A percentile compares a stretch with the other conserved stretches of the same genome.
phyloP scores from a whole-genome alignment of 2,797 vertebrate species.

The Schizopygopsis malacanthus region DNA sequence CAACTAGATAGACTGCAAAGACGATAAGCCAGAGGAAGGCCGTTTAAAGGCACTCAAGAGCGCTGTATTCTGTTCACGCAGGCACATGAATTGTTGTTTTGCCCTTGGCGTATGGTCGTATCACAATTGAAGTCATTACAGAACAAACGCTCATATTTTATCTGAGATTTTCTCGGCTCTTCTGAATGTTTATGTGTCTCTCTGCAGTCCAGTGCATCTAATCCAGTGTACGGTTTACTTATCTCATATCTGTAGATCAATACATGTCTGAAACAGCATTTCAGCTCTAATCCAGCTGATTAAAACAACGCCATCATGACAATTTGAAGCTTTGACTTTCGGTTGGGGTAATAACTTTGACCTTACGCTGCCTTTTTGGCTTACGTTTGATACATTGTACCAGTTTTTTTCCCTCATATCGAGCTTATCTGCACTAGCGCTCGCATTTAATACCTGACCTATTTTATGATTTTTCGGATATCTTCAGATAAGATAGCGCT shows the following conservation, averaged over 20 bases:
- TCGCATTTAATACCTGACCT: conserved; percentile 32
- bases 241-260: conserved; percentile 30
- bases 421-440: background rate
- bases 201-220: conserved; percentile 29
- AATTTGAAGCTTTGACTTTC: conserved; percentile 23
- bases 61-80: conserved; percentile 25
- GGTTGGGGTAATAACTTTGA: background rate
- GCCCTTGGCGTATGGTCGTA: conserved; percentile 27
- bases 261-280: conserved; percentile 19
- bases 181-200: conserved; percentile 7
- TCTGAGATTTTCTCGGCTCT: background rate
- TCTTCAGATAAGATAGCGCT: conserved; percentile 40
- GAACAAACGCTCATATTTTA: conserved; percentile 28
- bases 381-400: background rate
- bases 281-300: conserved; percentile 10
- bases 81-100: conserved; percentile 24
- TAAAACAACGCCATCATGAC: conserved; percentile 11
- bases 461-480: conserved; percentile 31
- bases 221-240: conserved; percentile 25
- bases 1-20: background rate
- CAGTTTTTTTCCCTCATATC: background rate
- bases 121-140: conserved; percentile 28
- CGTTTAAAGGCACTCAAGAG: background rate
- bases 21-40: conserved; percentile 43
- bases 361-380: background rate